Percentiles rank a stretch among this genome's conserved stretches.
Conservation (phyloP, 2,113 vertebrate genomes). For the Pipra filicauda region DNA sequence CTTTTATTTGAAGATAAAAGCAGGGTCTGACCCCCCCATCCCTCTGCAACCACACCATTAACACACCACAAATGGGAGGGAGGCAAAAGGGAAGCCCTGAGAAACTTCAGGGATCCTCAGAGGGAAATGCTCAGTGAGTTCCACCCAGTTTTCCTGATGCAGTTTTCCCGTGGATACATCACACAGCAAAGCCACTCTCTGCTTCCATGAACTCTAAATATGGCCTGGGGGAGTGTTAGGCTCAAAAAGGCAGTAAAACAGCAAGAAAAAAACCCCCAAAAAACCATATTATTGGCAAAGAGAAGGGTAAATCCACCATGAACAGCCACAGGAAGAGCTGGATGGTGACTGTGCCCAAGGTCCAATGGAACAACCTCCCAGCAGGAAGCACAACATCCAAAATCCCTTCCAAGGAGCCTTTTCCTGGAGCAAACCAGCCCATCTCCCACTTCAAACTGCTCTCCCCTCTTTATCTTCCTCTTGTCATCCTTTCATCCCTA, state of each 20-base stretch:
- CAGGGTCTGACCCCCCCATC: rapidly evolving
- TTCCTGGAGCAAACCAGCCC: neutral
- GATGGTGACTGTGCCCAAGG: rapidly evolving
- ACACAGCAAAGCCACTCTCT: neutral
- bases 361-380: neutral
- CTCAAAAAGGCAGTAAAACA: neutral
- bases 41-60: too few species aligned
- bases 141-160: neutral
- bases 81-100: neutral
- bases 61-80: neutral
- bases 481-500: conserved; percentile 35
- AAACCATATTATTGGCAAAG: neutral
- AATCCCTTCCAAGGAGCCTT: neutral
- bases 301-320: rapidly evolving
- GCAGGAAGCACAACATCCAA: neutral
- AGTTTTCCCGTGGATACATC: neutral
- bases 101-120: neutral
- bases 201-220: neutral
- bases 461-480: neutral
- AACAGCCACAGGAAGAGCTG: neutral
- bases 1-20: neutral
- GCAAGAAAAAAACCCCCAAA: neutral
- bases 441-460: neutral
- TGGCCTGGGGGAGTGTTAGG: rapidly evolving
- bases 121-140: neutral